Evolutionary conservation across 2,888 invertebrate species (phyloP), one percentile per base, ranked within the genome.

Genomic region (Athalia circularis): DNA sequence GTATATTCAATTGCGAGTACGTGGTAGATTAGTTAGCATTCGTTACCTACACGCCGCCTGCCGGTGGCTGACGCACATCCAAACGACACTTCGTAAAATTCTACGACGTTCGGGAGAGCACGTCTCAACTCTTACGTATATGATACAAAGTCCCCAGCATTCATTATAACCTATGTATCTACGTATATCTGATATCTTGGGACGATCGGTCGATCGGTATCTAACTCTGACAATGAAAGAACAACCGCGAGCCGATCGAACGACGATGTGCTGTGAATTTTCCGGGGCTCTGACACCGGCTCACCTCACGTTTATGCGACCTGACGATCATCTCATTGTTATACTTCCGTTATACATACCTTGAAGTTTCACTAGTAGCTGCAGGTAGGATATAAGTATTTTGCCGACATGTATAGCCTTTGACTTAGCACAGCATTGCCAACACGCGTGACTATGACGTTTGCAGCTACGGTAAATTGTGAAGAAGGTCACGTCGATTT

Each of bases 31-130:
- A 54, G 43, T 70, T 57, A 70, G 70, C 70, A 70, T 54, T 70
- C 13, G 70, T 70, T 70, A 54, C 54, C 29, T 43, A 11, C 29
- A 29, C 29, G 29, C 29, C 29, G 29, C 29, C 29, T 29, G 29
- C 3, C 70, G n/a, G 43, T 70, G n/a, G 15, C 43, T 70, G 70
- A 70, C 70, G 70, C 57, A 70, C 54, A n/a, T 15, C 57, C 70
- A 13, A 57, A 65, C 47, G 47, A 54, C 54, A 45, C 4, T 9
- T 54, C 50, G 67, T 50, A 9, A 54, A 70, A 43, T 70, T 54
- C 7, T 70, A 15, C 70, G 43, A 43, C 45, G 50, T 43, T 54
- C 13, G 54, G 5, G 6, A 43, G 50, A 54, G 43, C 15, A 29
- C n/a, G 13, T 62, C 54, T 54, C n/a, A 29, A 2, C 29, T 29